Conservation (phyloP, 2,113 vertebrate species). For the Pelodiscus sinensis region DNA sequence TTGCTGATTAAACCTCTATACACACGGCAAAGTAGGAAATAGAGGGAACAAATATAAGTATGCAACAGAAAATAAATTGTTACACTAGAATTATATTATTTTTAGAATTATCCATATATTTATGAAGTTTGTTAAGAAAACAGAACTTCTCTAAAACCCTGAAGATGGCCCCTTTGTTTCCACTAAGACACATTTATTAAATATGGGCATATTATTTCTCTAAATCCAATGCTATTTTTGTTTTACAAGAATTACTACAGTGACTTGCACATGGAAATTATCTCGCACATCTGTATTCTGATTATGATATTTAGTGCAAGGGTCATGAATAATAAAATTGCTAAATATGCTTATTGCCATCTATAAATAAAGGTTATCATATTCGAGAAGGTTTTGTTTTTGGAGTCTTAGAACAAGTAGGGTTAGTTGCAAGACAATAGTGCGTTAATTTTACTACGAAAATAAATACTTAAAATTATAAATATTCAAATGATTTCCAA, state of each 20-base stretch:
- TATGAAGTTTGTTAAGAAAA: slow-evolving; percentile 33
- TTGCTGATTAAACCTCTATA: not conserved
- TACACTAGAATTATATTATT: slow-evolving; percentile 43
- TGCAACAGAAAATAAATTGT: not conserved
- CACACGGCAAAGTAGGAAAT: slow-evolving; percentile 16
- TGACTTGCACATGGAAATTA: slow-evolving; percentile 79
- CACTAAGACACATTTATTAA: slow-evolving; percentile 58
- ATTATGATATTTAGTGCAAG: slow-evolving; percentile 82
- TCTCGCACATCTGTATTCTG: slow-evolving; percentile 80
- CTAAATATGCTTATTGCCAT: slow-evolving; percentile 82
- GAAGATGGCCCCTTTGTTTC: slow-evolving; percentile 52
- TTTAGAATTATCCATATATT: slow-evolving; percentile 58
- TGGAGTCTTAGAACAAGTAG: slow-evolving; percentile 76
- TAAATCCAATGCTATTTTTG: slow-evolving; percentile 79
- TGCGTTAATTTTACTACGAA: slow-evolving; percentile 82
- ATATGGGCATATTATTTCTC: slow-evolving; percentile 73
- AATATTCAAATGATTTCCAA: slow-evolving; percentile 79
- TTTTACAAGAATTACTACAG: slow-evolving; percentile 73
- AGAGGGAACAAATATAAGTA: slow-evolving; percentile 17
- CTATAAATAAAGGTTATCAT: slow-evolving; percentile 85
- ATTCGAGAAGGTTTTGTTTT: slow-evolving; percentile 73
- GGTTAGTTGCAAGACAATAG: slow-evolving; percentile 82
- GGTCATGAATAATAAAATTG: slow-evolving; percentile 87
- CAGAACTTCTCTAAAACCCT: slow-evolving; percentile 12
- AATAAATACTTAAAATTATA: slow-evolving; percentile 83